Percentiles rank a stretch among this genome's conserved stretches.
phyloP scores from a whole-genome alignment of 2,888 invertebrate genomes.

The Melinaea marsaeus region DNA sequence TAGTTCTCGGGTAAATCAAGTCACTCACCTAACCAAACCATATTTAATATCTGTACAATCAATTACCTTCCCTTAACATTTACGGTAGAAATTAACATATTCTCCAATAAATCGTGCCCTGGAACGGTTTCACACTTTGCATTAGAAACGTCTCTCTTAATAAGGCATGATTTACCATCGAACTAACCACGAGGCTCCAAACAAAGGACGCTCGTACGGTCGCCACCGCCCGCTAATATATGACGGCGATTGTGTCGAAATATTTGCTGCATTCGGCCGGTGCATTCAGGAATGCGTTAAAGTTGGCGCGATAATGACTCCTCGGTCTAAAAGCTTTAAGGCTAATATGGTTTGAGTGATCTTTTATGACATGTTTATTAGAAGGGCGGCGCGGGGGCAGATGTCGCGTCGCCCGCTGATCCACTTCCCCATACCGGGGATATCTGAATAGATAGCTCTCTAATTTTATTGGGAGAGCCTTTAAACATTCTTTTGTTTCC shows the following conservation, averaged over 20 bases:
- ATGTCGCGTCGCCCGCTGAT: conserved; percentile 40
- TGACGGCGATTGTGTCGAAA: conserved; percentile 26
- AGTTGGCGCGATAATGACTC: conserved; percentile 5
- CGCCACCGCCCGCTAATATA: conserved; percentile 24
- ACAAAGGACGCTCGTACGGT: conserved; percentile 26
- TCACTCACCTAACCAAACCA: too few species aligned
- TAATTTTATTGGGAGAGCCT: conserved; percentile 49
- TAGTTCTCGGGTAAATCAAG: too few species aligned
- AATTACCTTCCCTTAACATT: too few species aligned
- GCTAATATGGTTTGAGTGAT: conserved; percentile 6
- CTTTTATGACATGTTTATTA: conserved; percentile 45
- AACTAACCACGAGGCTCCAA: conserved; percentile 19
- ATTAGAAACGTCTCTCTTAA: conserved; percentile 14
- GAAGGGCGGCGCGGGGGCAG: conserved; percentile 43
- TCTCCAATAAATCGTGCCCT: background rate
- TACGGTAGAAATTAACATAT: background rate
- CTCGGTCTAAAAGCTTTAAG: conserved; percentile 7
- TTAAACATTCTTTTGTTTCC: conserved; percentile 39
- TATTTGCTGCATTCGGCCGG: conserved; percentile 24
- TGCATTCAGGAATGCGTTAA: conserved; percentile 25
- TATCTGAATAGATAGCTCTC: conserved; percentile 62
- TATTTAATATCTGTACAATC: too few species aligned
- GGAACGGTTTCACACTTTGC: conserved; percentile 6
- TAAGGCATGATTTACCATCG: conserved; percentile 25
- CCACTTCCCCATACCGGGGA: conserved; percentile 53